phyloP scores from a whole-genome alignment of 2,113 vertebrate species.

The Ranitomeya variabilis region DNA sequence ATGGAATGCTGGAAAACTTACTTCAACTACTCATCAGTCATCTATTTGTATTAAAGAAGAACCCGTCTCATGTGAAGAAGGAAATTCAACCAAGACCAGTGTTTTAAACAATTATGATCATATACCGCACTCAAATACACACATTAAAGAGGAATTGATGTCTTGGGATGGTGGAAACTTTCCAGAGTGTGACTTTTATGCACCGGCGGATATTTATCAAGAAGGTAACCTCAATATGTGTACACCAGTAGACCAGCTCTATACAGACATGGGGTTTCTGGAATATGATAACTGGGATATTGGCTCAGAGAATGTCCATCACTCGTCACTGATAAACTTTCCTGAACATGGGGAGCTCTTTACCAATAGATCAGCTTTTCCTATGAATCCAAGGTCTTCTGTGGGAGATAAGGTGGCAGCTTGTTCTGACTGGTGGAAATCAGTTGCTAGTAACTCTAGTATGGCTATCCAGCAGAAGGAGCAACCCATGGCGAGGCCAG shows the following conservation, averaged over 20 bases:
- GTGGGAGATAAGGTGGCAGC: background rate
- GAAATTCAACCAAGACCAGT: background rate
- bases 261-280: background rate
- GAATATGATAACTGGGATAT: background rate
- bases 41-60: constrained; percentile 1
- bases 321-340: background rate
- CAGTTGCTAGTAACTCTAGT: background rate
- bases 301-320: background rate
- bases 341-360: background rate
- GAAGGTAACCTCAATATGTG: background rate
- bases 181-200: background rate
- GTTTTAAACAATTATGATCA: background rate
- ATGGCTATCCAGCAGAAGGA: background rate
- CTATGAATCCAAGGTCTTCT: background rate
- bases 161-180: background rate
- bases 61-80: background rate
- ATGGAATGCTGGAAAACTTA: background rate
- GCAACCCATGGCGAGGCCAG: background rate
- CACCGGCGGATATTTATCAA: background rate
- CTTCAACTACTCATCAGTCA: background rate
- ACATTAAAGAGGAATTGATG: background rate
- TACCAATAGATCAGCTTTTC: background rate
- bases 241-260: constrained; percentile 3
- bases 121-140: background rate
- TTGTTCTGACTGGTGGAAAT: background rate